These are phyloP conservation scores for Diaphora mendica DNA, from an alignment of 2,888 invertebrate species.

Conservation along the genomic window DNA sequence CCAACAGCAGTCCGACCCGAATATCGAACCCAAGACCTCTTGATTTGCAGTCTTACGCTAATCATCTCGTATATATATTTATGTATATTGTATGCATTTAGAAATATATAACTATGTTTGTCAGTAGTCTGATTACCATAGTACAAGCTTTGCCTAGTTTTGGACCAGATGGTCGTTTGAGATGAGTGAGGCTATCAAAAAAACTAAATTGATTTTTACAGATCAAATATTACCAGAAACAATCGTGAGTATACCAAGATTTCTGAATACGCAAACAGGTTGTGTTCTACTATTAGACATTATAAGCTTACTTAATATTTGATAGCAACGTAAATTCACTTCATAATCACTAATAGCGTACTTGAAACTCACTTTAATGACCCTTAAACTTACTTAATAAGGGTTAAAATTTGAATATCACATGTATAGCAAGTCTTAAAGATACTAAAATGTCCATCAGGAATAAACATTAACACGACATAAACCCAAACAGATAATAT, in stretches of 20 bases:
- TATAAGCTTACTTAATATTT: not conserved
- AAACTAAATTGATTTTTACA: not conserved
- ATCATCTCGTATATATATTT: no score
- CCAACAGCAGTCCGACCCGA: no score
- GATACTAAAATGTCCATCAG: conserved; percentile 14
- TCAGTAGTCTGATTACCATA: no score
- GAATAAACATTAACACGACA: conserved; percentile 21
- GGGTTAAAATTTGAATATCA: conserved; percentile 4
- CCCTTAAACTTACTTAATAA: conserved; percentile 1
- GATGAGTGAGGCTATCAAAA: no score
- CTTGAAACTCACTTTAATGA: not conserved
- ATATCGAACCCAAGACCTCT: no score
- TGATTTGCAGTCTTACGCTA: no score
- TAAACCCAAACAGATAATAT: conserved; percentile 23
- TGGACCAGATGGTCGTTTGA: no score
- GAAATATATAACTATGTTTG: no score
- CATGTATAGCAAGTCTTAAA: conserved; percentile 1
- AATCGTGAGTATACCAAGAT: not conserved
- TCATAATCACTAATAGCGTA: not conserved
- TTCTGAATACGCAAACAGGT: not conserved
- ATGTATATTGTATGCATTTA: no score
- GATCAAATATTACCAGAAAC: not conserved
- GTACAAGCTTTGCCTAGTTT: no score
- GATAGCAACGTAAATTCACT: not conserved
- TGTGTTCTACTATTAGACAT: not conserved